Evolutionary conservation across 2,888 invertebrate species (phyloP).

Genomic region (Meteorus cinctellus): DNA sequence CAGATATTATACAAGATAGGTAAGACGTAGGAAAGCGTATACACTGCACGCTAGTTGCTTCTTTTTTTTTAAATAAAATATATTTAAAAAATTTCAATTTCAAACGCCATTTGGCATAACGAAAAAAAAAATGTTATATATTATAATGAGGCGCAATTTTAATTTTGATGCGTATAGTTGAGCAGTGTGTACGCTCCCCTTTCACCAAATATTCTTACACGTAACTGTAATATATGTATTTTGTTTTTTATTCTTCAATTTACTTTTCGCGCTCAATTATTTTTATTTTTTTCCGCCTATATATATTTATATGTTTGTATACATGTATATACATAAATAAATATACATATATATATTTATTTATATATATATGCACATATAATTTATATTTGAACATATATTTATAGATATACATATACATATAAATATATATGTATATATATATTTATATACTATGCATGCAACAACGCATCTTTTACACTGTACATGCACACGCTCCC

Average conservation of each 20-base stretch:
- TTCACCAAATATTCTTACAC: slow-evolving; percentile 65
- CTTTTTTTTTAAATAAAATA: slow-evolving; percentile 41
- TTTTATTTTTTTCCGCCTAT: slow-evolving; percentile 46
- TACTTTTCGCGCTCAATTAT: slow-evolving; percentile 41
- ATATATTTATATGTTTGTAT: too few relatives aligned
- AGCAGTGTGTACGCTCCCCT: slow-evolving; percentile 59
- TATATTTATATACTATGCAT: not conserved
- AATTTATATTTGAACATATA: slow-evolving; percentile 58
- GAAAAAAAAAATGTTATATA: slow-evolving; percentile 36
- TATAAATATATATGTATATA: not conserved
- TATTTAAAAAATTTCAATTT: slow-evolving; percentile 33
- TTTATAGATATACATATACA: slow-evolving; percentile 70
- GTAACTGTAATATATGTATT: slow-evolving; percentile 67
- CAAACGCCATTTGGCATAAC: slow-evolving; percentile 45
- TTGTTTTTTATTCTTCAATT: slow-evolving; percentile 54
- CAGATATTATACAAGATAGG: slow-evolving; percentile 73
- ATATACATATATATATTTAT: slow-evolving; percentile 20
- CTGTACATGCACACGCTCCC: slow-evolving; percentile 71
- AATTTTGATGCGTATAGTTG: slow-evolving; percentile 30
- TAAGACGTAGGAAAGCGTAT: slow-evolving; percentile 63
- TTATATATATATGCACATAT: slow-evolving; percentile 39
- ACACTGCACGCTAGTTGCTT: slow-evolving; percentile 56
- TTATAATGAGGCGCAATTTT: slow-evolving; percentile 40
- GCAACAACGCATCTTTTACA: slow-evolving; percentile 73
- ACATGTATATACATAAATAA: too few relatives aligned